Base-by-base conservation (phyloP, 2,888 invertebrate genomes). In the Sussaba pulchella region DNA sequence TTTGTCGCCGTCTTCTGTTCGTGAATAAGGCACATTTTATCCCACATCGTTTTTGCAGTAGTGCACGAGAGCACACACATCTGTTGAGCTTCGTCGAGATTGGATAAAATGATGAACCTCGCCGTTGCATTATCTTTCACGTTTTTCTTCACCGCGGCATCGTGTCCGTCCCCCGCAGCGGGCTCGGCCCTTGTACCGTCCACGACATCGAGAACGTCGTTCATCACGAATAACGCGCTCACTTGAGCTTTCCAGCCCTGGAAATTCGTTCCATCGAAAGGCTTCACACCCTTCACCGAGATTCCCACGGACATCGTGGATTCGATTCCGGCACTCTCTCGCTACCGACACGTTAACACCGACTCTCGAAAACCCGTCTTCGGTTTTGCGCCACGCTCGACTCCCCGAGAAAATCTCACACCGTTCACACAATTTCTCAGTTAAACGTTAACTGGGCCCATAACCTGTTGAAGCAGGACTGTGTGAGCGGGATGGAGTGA, bases 71-170 rank as follows among this genome's bases (percentile, higher is more conserved):
- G 47, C 17, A 47, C 47, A 47, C 31, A 78, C 69, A 82, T 77
- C 67, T 82, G 81, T 71, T 85, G 83, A 1, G 61, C 52, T 41
- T 83, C 79, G 24, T 84, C 82, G 21, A 83, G 66, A 50, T 72
- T 64, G 17, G 82, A 84, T 19, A 83, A 61, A 8, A 86, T 86
- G 36, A 85, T 78, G 17, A 72, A 85, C 69, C 66, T 84, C 50
- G 85, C 52, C 24, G 24, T 24, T 24, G 52, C 52, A 24, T 52
- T 8, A 19, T 64, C 47, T 31, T 64, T 67, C n/a, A 21, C 21
- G 17, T 14, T 26, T 39, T 39, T 41, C n/a, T 66, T 47, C 12
- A 14, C 2, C 14, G 21, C 77, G 9, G 71, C 78, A 43, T 31
- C 76, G 14, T 31, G 1, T 19, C 24, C 19, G 6, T 31, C 41